Conservation (phyloP, 2,888 invertebrate genomes). For the Drosophila gaucha region DNA sequence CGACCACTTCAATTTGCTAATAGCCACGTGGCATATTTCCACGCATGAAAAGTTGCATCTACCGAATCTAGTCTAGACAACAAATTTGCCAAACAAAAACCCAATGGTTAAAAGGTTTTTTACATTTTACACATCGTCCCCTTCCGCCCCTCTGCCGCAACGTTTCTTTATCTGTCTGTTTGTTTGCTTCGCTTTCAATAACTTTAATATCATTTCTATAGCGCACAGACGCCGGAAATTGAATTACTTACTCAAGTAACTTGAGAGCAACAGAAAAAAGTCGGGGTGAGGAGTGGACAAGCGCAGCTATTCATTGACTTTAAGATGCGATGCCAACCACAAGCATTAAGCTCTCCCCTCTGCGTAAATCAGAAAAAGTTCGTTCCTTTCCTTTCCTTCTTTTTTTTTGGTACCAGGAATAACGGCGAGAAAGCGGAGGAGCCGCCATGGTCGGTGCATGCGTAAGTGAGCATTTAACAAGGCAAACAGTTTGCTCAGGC, state of each 20-base stretch:
- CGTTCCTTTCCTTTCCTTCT: not conserved
- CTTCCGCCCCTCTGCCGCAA: not conserved
- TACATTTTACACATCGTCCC: constrained; percentile 34
- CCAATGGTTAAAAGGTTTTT: constrained; percentile 59
- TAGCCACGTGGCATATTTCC: constrained; percentile 71
- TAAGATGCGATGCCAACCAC: constrained; percentile 45
- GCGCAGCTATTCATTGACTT: constrained; percentile 24
- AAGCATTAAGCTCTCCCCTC: constrained; percentile 38
- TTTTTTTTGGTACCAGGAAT: not conserved
- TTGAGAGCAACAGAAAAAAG: constrained; percentile 28
- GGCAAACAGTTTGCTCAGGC: constrained; percentile 37
- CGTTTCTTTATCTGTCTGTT: constrained; percentile 29
- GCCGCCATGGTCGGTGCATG: constrained; percentile 29
- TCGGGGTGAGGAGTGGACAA: no score
- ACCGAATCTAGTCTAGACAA: constrained; percentile 61
- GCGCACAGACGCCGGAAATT: constrained; percentile 62
- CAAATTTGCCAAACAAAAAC: constrained; percentile 59
- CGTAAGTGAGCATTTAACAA: constrained; percentile 59
- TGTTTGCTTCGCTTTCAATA: constrained; percentile 60
- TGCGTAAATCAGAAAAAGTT: constrained; percentile 10
- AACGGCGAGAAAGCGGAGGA: not conserved
- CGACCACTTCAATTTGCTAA: constrained; percentile 68
- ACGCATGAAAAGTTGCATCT: constrained; percentile 45
- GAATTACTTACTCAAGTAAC: constrained; percentile 68
- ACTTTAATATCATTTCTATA: constrained; percentile 64